Evolutionary conservation across 2,113 vertebrate species (phyloP).

Genomic region (Rhea americana): DNA sequence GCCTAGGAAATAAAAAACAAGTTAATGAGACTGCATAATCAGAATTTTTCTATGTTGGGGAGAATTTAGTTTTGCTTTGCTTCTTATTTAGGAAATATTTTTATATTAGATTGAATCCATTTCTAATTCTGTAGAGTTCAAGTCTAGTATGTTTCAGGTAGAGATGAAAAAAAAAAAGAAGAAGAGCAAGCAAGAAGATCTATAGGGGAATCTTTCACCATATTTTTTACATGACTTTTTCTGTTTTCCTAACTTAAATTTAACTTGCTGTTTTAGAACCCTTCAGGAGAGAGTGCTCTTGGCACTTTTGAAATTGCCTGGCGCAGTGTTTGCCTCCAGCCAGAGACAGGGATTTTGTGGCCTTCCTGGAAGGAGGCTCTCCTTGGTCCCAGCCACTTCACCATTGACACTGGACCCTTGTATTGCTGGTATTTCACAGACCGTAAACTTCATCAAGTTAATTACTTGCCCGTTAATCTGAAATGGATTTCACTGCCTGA

Average conservation of each 20-base stretch:
- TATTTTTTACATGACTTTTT: background rate
- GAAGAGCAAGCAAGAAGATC: background rate
- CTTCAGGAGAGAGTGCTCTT: background rate
- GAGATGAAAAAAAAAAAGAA: background rate
- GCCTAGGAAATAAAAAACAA: background rate
- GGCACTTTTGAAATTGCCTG: background rate
- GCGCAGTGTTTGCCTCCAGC: slow-evolving; percentile 9
- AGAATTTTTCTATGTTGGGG: background rate
- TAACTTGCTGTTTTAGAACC: background rate
- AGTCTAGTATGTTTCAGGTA: background rate
- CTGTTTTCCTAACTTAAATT: background rate
- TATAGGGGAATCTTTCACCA: background rate
- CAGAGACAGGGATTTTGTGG: background rate
- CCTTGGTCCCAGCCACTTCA: background rate
- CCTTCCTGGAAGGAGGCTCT: background rate
- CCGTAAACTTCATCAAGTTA: slow-evolving; percentile 17
- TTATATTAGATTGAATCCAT: background rate
- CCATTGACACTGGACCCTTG: slow-evolving; percentile 12
- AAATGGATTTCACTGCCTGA: background rate
- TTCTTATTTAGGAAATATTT: background rate
- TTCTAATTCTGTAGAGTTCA: background rate
- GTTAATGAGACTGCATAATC: background rate
- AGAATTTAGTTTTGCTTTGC: background rate
- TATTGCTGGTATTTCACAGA: background rate
- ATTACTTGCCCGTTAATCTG: slow-evolving; percentile 43